phyloP scores from a whole-genome alignment of 1,140 invertebrate species.

The Triops cancriformis region DNA sequence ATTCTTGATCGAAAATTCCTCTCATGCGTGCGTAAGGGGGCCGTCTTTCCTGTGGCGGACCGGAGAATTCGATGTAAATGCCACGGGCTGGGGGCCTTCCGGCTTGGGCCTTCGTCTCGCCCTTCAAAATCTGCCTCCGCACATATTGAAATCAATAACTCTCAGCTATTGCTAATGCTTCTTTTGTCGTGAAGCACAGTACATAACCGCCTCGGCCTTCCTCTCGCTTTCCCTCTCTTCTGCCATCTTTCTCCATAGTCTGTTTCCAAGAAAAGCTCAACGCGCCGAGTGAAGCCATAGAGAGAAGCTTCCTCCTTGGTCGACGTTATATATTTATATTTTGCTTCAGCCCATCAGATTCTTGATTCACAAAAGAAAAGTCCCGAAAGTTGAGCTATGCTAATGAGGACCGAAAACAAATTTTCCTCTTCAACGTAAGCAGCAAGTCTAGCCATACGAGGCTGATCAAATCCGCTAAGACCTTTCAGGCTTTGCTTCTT shows the following conservation, averaged over 20 bases:
- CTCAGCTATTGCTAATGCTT: background rate
- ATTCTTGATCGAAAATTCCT: background rate
- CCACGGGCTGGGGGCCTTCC: background rate
- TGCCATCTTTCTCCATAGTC: background rate
- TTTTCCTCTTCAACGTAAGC: background rate
- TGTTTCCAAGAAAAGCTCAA: background rate
- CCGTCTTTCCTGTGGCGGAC: background rate
- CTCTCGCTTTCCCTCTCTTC: background rate
- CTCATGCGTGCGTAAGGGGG: background rate
- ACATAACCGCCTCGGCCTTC: background rate
- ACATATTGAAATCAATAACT: constrained; percentile 14
- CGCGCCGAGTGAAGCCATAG: background rate
- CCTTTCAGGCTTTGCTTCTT: background rate
- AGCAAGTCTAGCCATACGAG: background rate
- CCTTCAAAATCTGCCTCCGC: constrained; percentile 2
- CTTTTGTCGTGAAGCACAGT: background rate
- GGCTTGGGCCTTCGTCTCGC: background rate
- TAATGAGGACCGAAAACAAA: background rate
- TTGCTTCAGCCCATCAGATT: background rate
- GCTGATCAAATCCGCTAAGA: background rate
- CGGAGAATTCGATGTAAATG: background rate
- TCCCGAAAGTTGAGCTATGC: background rate
- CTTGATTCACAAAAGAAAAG: background rate
- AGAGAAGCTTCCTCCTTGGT: background rate
- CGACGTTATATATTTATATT: background rate